Evolutionary conservation across 1,140 invertebrate genomes (phyloP), one percentile per base, ranked within the genome.

Genomic region (Drosophila insularis): DNA sequence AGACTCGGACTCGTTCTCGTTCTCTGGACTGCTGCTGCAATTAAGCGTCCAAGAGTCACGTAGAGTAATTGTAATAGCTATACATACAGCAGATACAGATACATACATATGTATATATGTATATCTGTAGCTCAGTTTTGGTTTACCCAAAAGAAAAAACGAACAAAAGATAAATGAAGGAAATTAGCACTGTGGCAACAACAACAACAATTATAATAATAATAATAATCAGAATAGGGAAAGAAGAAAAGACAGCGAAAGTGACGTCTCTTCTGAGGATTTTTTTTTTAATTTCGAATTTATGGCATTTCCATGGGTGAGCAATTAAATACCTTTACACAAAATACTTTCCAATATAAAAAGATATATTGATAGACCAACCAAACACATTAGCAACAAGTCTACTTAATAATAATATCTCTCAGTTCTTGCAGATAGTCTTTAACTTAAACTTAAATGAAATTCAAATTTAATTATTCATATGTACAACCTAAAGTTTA

Each of bases 111-210:
- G 1, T 46, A 17, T 46, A 8, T 7, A 46, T 19, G 1, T 46
- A 14, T 46, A 46, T 19, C 43, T 46, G 43, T 10, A 50, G 17
- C 17, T 21, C 43, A 21, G 64, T 31, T 56, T 54, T 46, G 21
- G 19, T 27, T 56, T 32, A 14, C 53, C 58, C 37, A 27, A 27
- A 27, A 27, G 63, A 67, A 68, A 82, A 56, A 54, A 67, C 43
- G 58, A 37, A 64, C 17, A 50, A n/a, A 75, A 76, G 82, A 86
- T 87, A 86, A 86, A 86, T 86, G 67, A 68, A 21, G 62, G 71
- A 82, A 87, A 86, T 86, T 86, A 79, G 71, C 81, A 72, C 61
- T 71, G 63, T 59, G 23, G 58, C 56, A 60, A 60, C 11, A 53
- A 21, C 17, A 50, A 50, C 17, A 55, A 35, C 32, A 55, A 55